phyloP scores from a whole-genome alignment of 1,140 invertebrate genomes.

The Ridgeia piscesae region DNA sequence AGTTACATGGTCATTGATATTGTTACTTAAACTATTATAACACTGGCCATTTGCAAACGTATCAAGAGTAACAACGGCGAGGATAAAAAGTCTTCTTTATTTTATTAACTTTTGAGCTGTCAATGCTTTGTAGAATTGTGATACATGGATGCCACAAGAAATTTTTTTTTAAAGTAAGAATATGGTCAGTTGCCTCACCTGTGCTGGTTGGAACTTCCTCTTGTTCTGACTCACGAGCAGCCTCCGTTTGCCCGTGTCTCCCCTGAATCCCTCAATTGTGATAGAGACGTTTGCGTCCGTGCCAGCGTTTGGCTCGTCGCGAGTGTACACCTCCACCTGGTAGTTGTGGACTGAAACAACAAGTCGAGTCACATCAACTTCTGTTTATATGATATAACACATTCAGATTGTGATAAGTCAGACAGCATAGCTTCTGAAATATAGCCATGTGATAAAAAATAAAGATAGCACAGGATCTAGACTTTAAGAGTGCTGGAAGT shows the following conservation, averaged over 20 bases:
- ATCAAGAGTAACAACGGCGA: no score
- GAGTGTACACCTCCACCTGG: constrained; percentile 41
- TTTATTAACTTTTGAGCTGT: no score
- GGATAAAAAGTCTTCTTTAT: no score
- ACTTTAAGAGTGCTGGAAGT: no score
- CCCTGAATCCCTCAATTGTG: constrained; percentile 36
- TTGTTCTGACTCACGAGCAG: constrained; percentile 39
- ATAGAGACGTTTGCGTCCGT: constrained; percentile 43
- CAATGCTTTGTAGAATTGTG: no score
- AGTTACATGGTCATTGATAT: no score
- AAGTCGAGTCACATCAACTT: no score
- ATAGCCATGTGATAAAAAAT: not conserved
- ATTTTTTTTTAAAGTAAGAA: not conserved
- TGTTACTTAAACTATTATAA: no score
- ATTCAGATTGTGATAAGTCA: not conserved
- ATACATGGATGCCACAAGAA: no score
- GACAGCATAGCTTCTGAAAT: not conserved
- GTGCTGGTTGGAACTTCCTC: constrained; percentile 39
- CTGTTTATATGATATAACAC: not conserved
- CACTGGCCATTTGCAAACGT: no score
- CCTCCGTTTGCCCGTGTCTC: constrained; percentile 39
- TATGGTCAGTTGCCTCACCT: constrained; percentile 33
- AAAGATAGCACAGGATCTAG: no score
- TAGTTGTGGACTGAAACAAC: not conserved
- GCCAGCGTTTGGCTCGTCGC: constrained; percentile 32